Evolutionary conservation across 2,797 vertebrate genomes (phyloP).

Genomic region (Novumbra hubbsi): DNA sequence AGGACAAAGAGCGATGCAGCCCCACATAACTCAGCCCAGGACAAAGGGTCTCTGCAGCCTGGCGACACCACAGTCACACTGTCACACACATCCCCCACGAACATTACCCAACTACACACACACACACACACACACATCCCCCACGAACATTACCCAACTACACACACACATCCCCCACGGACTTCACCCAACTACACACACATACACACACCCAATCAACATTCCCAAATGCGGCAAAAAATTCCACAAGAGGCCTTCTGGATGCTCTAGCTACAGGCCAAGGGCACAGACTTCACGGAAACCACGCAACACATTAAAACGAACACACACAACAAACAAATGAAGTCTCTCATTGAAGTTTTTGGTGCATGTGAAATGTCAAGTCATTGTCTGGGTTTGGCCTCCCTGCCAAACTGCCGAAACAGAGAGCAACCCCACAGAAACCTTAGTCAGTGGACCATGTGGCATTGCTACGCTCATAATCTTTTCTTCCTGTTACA

Average conservation of each 20-base stretch:
- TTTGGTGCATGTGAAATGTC: background rate
- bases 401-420: background rate
- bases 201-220: constrained; percentile 39
- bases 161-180: constrained; percentile 21
- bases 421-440: background rate
- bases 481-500: constrained; percentile 52
- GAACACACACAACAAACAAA: constrained; percentile 10
- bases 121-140: constrained; percentile 5
- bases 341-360: background rate
- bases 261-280: constrained; percentile 18
- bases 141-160: background rate
- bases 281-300: background rate
- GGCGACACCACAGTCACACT: constrained; percentile 64
- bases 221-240: constrained; percentile 16
- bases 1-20: constrained; percentile 68
- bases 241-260: constrained; percentile 20
- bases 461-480: constrained; percentile 41
- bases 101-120: too few species aligned
- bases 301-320: constrained; percentile 7
- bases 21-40: constrained; percentile 67
- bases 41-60: constrained; percentile 65
- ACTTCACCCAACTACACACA: constrained; percentile 10
- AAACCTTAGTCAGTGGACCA: constrained; percentile 21
- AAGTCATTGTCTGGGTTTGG: background rate
- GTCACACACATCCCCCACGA: too few species aligned